Base-by-base conservation (phyloP, 2,888 invertebrate species). In the Patella pellucida region DNA sequence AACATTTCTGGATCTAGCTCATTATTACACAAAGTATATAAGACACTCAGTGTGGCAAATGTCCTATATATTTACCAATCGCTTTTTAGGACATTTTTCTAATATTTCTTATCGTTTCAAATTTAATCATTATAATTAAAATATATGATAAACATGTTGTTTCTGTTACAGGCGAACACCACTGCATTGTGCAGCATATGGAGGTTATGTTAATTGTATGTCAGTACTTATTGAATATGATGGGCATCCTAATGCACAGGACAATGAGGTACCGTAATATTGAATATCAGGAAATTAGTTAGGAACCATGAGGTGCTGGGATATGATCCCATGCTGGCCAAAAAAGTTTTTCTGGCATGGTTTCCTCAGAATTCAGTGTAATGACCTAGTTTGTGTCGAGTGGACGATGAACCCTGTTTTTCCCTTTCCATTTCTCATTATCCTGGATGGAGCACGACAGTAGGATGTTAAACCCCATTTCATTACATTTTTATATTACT, bases 121-220 rank as follows among this genome's bases (percentile, higher is more conserved):
- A 19, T n/a, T 23, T 62, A 19, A 62, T 7, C n/a, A 62, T 62
- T 62, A 62, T 1, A 1, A 23, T 1, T n/a, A 62, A 23, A 9
- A 12, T 62, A 9, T 23, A 11, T 62, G 9, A 41, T 31, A 41
- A 41, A 41, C 27, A 16, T 7, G 52, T 51, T 3, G 16, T 4
- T 15, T 23, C 16, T 69, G 16, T 75, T 82, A 15, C 83, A 90
- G 90, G 69, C 85, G 90, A 67, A 88, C 89, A 2, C 90, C 91
- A 3, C 83, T 91, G 9, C 91, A 91, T 80, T 91, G 91, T 88
- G 91, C 91, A 52, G 89, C 91, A 0, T 91, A 89, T 81, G 89
- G 88, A 16, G 90, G 91, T 11, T 89, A 85, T 82, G 88, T 90
- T 7, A 91, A 90, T 81, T 91, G 91, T 85, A 89, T 91, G 87